phyloP scores from a whole-genome alignment of 2,797 vertebrate genomes.

The Artibeus jamaicensis region DNA sequence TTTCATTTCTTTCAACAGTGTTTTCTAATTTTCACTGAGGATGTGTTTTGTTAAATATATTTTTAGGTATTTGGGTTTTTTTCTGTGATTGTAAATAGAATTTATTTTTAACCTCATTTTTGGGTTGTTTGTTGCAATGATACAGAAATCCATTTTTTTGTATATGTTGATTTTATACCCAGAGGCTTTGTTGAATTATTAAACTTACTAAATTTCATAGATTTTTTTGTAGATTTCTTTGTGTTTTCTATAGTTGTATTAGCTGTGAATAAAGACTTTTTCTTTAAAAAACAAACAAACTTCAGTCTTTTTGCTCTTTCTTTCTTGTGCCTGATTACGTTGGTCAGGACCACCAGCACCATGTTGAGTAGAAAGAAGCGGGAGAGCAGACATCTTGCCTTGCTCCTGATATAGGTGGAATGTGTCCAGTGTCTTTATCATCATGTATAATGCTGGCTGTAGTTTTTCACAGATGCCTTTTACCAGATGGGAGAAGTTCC shows the following conservation, averaged over 20 bases:
- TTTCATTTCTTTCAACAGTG: neutral
- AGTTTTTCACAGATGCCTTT: neutral
- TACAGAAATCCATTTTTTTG: neutral
- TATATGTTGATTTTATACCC: neutral
- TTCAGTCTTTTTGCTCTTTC: neutral
- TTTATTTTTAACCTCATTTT: slow-evolving; percentile 16
- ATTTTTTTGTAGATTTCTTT: neutral
- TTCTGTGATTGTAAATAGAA: neutral
- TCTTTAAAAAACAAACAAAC: neutral
- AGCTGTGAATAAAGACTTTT: neutral
- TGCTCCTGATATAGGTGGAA: neutral
- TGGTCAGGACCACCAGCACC: neutral
- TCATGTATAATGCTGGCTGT: neutral
- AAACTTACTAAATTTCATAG: neutral
- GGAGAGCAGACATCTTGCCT: neutral
- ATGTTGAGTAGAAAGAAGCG: neutral
- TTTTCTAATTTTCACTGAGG: neutral
- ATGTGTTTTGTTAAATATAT: neutral
- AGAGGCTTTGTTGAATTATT: neutral
- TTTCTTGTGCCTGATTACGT: neutral
- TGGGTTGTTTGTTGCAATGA: neutral
- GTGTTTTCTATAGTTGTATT: neutral
- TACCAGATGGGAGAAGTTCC: neutral
- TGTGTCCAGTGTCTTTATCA: neutral
- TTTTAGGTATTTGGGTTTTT: neutral